Percentiles rank a stretch among this genome's conserved stretches.
Conservation (phyloP, 2,797 vertebrate species). For the Odontamblyopus rebecca region DNA sequence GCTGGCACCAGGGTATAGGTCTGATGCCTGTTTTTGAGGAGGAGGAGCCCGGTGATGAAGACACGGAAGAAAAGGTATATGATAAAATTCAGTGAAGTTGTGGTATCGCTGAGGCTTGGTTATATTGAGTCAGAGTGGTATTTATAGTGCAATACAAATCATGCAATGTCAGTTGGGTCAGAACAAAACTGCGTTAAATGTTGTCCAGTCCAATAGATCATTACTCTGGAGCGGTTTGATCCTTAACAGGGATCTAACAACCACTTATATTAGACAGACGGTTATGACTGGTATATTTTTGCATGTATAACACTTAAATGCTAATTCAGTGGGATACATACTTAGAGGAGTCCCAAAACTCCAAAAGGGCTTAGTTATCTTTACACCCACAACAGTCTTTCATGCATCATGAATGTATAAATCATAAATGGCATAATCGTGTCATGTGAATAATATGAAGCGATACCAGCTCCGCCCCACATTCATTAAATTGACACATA, state of each 20-base stretch:
- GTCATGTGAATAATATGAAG: constrained; percentile 25
- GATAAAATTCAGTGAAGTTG: background rate
- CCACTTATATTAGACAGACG: background rate
- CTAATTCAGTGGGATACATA: background rate
- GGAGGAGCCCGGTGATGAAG: constrained; percentile 40
- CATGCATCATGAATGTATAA: constrained; percentile 31
- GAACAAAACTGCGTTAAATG: too few relatives aligned
- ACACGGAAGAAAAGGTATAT: constrained; percentile 27
- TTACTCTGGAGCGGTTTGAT: too few relatives aligned
- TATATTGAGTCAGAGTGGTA: background rate
- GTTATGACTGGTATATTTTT: background rate
- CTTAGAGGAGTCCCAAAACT: too few relatives aligned
- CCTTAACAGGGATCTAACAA: background rate
- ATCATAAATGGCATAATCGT: constrained; percentile 33
- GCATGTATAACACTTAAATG: background rate
- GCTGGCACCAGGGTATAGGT: constrained; percentile 49
- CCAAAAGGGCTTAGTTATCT: too few relatives aligned
- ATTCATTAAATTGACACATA: constrained; percentile 30
- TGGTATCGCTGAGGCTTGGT: background rate
- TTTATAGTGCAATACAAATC: background rate
- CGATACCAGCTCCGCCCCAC: constrained; percentile 4
- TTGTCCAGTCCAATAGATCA: too few relatives aligned
- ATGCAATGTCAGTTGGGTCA: too few relatives aligned
- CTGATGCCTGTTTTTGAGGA: constrained; percentile 57
- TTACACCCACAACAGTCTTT: too few relatives aligned